Base-by-base conservation (phyloP, 2,888 invertebrate genomes). In the Agrotis puta region DNA sequence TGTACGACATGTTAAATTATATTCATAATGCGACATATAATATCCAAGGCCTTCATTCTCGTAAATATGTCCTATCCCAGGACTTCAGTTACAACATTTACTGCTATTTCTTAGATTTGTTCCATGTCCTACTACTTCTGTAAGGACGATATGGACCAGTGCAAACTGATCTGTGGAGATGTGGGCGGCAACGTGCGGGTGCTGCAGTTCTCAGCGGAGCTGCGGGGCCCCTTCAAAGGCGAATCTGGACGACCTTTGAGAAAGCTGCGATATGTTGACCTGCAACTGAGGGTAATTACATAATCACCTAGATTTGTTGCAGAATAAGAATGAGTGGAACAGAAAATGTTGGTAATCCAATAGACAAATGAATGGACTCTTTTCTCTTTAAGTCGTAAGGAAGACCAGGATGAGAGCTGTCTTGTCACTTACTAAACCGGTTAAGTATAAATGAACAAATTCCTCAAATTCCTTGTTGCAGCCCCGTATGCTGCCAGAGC, bases 91-190 rank as follows among this genome's bases (percentile, higher is more conserved):
- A 33, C 33, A 24, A 24, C 3, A 24, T 53, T 18, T 24, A 7
- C 24, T 9, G 18, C 9, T 13, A 20, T 22, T 57, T 39, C 22
- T 6, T 81, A 95, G 95, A 95, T 96, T 79, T 94, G 94, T 87
- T 91, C 95, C 33, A 94, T 96, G 95, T 84, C 96, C 88, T 98
- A 98, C 91, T 96, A 97, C 88, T 97, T 97, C 88, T 91, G 95
- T 81, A 90, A 93, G 79, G 95, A 97, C 81, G 86, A 92, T n/a
- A 92, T 94, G 18, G 96, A 97, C 82, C 93, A 97, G 50, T 97
- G 97, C 20, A 96, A 97, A 74, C 92, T 98, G 77, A 90, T 98
- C 43, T 95, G 97, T 77, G 98, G 98, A 2, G 98, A 98, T 90
- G 97, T 96, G 87, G 97, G 97, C 6, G 98, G 98, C 11, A 97